Conservation (phyloP, 2,113 vertebrate species). For the Bolborhynchus lineola region DNA sequence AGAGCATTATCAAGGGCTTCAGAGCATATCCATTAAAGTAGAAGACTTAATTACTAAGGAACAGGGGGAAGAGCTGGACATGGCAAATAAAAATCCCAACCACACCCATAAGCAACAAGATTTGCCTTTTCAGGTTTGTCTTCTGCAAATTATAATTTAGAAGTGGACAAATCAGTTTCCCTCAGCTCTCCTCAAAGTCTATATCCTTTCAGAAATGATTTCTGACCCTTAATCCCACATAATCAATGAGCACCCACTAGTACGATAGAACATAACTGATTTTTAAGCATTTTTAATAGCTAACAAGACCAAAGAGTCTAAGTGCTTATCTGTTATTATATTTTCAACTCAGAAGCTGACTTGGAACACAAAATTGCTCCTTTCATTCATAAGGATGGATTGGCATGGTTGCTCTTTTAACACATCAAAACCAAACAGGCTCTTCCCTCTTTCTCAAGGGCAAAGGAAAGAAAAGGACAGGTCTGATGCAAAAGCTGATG, state of each 20-base stretch:
- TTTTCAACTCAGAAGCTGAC: background rate
- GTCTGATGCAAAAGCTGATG: background rate
- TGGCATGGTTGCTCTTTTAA: background rate
- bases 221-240: background rate
- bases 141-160: background rate
- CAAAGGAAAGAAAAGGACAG: background rate
- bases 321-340: background rate
- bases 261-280: background rate
- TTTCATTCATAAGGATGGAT: background rate
- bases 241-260: background rate
- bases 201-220: background rate
- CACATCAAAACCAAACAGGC: accelerated
- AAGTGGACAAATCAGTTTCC: background rate
- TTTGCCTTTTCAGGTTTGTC: background rate
- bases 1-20: background rate
- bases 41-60: slow-evolving; percentile 24
- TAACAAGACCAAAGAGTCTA: background rate
- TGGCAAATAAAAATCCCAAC: background rate
- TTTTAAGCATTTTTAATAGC: background rate
- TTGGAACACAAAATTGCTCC: background rate
- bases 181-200: background rate
- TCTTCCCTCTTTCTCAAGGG: background rate
- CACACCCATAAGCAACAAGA: background rate
- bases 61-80: background rate
- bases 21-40: background rate